Base-by-base conservation (phyloP, 2,888 invertebrate species). In the Chrysolina haemoptera region DNA sequence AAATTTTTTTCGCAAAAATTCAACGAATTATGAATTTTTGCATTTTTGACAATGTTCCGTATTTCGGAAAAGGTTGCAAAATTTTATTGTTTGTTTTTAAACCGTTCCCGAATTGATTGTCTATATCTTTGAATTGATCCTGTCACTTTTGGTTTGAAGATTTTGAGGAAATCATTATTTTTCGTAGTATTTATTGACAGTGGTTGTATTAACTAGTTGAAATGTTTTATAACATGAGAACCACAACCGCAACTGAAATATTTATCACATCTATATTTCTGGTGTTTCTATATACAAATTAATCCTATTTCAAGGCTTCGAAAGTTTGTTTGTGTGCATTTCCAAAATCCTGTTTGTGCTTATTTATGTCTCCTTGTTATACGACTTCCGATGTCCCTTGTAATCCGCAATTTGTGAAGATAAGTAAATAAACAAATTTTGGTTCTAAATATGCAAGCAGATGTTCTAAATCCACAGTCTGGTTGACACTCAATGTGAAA, bases 361-460 rank as follows among this genome's bases (percentile, higher is more conserved):
- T 59, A 59, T 59, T 59, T 59, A 59, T 59, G 59, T 59, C 59
- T 59, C 16, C 35, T 59, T 59, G n/a, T 59, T 59, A 59, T 59
- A 59, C 35, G 35, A 59, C 59, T 59, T 59, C 59, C 59, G 59
- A 59, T 59, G 59, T 59, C 59, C 59, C 59, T 59, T 59, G n/a
- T 59, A 59, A 59, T 59, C 59, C 35, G 59, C 59, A 59, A 27
- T 64, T 46, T 40, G 64, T 62, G 20, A 55, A 55, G 53, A 63
- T 72, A 55, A 46, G 68, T 22, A 63, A 69, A 50, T 41, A 65
- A 43, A 65, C 59, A 43, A 73, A 69, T 40, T 14, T 50, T 16
- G 48, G 69, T n/a, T 62, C n/a, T 35, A 16, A 59, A 59, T 27
- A 35, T 59, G 59, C 59, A 27, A 27, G 16, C 59, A 59, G 59